These are phyloP conservation scores for Drosophila setosimentum DNA, from an alignment of 2,888 invertebrate genomes.

Conservation along the genomic window DNA sequence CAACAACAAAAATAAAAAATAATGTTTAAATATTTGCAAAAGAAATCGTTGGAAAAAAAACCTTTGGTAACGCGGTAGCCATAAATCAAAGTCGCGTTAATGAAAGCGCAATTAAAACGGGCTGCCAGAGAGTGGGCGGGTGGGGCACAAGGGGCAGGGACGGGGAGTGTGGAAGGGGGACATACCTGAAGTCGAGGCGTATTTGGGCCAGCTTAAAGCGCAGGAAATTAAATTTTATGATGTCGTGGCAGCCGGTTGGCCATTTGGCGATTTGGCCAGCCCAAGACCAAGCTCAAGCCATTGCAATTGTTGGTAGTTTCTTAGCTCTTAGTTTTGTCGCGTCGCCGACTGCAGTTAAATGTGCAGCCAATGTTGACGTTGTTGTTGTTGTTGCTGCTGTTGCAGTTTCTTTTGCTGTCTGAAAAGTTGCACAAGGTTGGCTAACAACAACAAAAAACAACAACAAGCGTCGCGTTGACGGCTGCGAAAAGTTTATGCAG, in stretches of 20 bases:
- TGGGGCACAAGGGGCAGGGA: neutral
- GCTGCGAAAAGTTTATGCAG: conserved; percentile 75
- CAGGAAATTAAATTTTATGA: conserved; percentile 81
- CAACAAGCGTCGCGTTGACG: conserved; percentile 49
- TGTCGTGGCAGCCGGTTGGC: conserved; percentile 77
- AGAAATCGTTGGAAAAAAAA: conserved; percentile 77
- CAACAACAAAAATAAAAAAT: conserved; percentile 33
- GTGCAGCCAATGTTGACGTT: conserved; percentile 53
- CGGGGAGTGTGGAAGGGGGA: neutral
- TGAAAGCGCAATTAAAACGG: conserved; percentile 82
- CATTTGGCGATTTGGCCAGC: conserved; percentile 64
- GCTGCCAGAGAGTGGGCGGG: conserved; percentile 57
- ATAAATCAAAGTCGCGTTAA: conserved; percentile 83
- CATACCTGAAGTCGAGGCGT: conserved; percentile 51
- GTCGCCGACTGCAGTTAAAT: conserved; percentile 73
- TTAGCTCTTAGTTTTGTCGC: conserved; percentile 56
- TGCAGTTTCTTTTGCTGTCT: conserved; percentile 77
- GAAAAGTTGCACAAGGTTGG: conserved; percentile 80
- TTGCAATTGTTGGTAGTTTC: conserved; percentile 58
- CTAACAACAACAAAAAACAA: conserved; percentile 32
- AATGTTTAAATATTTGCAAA: conserved; percentile 82
- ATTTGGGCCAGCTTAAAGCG: conserved; percentile 80
- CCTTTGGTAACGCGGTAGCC: conserved; percentile 79
- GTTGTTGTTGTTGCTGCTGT: conserved; percentile 30
- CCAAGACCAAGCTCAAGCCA: conserved; percentile 43